phyloP scores from a whole-genome alignment of 2,888 invertebrate species.

The Deilephila elpenor region DNA sequence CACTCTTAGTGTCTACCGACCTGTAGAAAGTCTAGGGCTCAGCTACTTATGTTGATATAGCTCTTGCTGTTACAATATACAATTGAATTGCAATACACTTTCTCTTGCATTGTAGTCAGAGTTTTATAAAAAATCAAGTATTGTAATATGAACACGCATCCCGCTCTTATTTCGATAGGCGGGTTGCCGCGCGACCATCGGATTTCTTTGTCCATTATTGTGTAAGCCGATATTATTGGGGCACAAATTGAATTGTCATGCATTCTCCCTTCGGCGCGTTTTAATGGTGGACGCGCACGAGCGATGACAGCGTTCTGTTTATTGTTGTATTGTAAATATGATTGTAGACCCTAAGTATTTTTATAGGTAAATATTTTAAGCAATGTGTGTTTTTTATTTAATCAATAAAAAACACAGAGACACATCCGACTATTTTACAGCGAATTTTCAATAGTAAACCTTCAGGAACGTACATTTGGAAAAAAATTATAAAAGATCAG shows the following conservation, averaged over 20 bases:
- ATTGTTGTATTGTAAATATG: background rate
- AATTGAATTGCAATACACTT: too few species aligned
- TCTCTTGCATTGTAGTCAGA: too few species aligned
- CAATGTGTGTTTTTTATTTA: background rate
- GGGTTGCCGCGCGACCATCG: constrained; percentile 59
- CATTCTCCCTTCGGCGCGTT: constrained; percentile 59
- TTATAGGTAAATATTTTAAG: too few species aligned
- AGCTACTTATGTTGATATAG: too few species aligned
- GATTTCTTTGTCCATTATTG: constrained; percentile 78
- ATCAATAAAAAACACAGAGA: background rate
- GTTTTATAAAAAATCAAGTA: constrained; percentile 15
- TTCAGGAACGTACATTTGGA: too few species aligned
- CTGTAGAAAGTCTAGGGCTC: too few species aligned
- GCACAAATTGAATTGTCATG: constrained; percentile 82
- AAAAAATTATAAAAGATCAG: too few species aligned
- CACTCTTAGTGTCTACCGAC: too few species aligned
- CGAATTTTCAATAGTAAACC: too few species aligned
- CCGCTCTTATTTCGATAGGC: constrained; percentile 32
- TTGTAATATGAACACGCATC: constrained; percentile 49
- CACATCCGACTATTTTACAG: too few species aligned
- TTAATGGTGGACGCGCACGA: constrained; percentile 73
- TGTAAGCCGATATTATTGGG: constrained; percentile 80
- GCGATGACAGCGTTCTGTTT: constrained; percentile 33
- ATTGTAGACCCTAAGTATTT: background rate
- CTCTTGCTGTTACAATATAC: too few species aligned